Base-by-base conservation (phyloP, 64 coral and sea anemone species). In the Montipora foliosa region DNA sequence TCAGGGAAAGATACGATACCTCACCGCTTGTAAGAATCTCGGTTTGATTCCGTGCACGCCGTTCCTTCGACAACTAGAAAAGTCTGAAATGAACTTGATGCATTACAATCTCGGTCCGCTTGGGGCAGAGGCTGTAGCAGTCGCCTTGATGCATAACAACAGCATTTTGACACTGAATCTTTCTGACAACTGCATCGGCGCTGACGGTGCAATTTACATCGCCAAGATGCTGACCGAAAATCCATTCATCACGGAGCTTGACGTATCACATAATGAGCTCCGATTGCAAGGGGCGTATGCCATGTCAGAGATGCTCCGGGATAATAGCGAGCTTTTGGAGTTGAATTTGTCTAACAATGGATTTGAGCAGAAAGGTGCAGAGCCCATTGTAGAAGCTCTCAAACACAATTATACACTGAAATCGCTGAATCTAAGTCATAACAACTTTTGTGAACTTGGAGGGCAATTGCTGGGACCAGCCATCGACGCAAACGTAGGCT, bases 271-370 rank as follows among this genome's bases (percentile, higher is more conserved):
- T 70, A 99, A 99, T 90, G 88, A 89, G 47, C 79, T 99, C 7
- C 89, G 81, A 8, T 94, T 95, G 4, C 97, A 99, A 87, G 97
- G 97, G 8, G 95, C 95, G n/a, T 99, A 99, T 82, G 97, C 97
- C 0, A 82, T 99, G 46, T 82, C 95, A 4, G 95, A 96, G 52
- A 99, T 99, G 95, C 16, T 99, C 13, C 88, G 92, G 73, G 91
- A 96, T 12, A 99, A 94, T 79, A 67, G 58, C 13, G 97, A 99
- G 85, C 70, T 99, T 12, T 75, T 99, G 1, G 97, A 99, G 84
- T 67, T 99, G 4, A 99, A 99, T 22, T 48, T 96, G 13, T 90
- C 97, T 12, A 87, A 81, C 22, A 99, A 96, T 67, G 91, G 92
- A 19, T 89, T 99, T 37, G n/a, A 75, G 7, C 92, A 96, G 44